These are phyloP conservation scores for Zoanthus sansibaricus DNA, from an alignment of 92 coral and sea anemone species.

Conservation along the genomic window DNA sequence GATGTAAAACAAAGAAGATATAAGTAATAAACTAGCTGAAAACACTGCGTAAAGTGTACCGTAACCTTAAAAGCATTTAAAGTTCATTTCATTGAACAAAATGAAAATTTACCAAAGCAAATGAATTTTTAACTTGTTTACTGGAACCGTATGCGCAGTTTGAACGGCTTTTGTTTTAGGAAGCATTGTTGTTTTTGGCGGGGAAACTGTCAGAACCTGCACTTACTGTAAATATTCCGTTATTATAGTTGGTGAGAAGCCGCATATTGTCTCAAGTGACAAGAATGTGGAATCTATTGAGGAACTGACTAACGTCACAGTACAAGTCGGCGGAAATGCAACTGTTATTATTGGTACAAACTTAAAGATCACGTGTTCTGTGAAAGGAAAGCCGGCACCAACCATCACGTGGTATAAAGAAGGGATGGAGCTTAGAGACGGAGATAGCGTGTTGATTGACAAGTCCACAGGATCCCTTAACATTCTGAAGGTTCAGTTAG, in stretches of 20 bases:
- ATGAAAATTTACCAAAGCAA: not conserved
- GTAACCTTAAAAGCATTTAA: no score
- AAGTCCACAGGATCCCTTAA: slow-evolving; percentile 51
- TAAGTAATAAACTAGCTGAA: no score
- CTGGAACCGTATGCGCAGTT: no score
- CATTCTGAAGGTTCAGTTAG: slow-evolving; percentile 28
- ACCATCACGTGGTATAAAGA: slow-evolving; percentile 70
- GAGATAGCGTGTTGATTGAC: slow-evolving; percentile 35
- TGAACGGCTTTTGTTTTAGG: no score
- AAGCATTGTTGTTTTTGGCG: not conserved
- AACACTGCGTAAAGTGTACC: no score
- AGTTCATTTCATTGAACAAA: no score
- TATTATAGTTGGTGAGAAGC: slow-evolving; percentile 57
- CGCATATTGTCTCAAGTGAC: slow-evolving; percentile 44
- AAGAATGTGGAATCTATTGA: slow-evolving; percentile 26
- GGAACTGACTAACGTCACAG: slow-evolving; percentile 33
- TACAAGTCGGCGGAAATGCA: slow-evolving; percentile 60
- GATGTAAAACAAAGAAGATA: no score
- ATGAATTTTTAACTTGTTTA: no score
- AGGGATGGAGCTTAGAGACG: slow-evolving; percentile 35
- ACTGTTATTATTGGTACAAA: slow-evolving; percentile 60
- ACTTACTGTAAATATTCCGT: not conserved
- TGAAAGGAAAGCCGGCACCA: slow-evolving; percentile 78
- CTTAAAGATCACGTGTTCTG: slow-evolving; percentile 64
- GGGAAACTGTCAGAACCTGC: not conserved